phyloP scores from a whole-genome alignment of 2,888 invertebrate genomes.

The Cheilosia variabilis region DNA sequence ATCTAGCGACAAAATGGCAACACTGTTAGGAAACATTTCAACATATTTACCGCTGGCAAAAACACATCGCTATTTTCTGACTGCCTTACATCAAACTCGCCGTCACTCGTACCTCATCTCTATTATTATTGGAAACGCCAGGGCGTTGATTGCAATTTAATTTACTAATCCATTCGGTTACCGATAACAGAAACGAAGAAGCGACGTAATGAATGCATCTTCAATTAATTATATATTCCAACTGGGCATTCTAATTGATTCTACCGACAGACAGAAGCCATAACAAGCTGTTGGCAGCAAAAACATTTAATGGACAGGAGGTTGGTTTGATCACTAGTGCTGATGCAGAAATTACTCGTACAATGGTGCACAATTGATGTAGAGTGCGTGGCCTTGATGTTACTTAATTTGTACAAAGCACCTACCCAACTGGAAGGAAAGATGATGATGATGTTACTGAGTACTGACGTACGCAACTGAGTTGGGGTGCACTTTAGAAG shows the following conservation, averaged over 20 bases:
- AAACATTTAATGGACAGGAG: background rate
- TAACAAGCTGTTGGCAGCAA: slow-evolving; percentile 16
- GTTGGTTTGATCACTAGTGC: background rate
- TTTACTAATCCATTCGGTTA: background rate
- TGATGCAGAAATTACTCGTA: background rate
- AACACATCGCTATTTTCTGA: background rate
- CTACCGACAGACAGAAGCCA: slow-evolving; percentile 21
- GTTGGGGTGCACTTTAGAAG: background rate
- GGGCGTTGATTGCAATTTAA: slow-evolving; percentile 37
- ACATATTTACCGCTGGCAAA: background rate
- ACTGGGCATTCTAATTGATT: slow-evolving; percentile 47
- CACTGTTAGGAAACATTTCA: no score
- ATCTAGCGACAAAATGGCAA: no score
- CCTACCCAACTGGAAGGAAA: background rate
- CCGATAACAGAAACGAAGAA: slow-evolving; percentile 12
- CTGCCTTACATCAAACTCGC: slow-evolving; percentile 5
- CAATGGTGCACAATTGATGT: background rate
- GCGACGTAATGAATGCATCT: slow-evolving; percentile 15
- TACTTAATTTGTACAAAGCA: background rate
- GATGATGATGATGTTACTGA: background rate
- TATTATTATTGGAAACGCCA: slow-evolving; percentile 4
- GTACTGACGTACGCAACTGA: background rate
- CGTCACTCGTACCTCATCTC: background rate
- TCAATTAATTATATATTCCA: slow-evolving; percentile 49
- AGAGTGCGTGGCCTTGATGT: slow-evolving; percentile 11